Percentiles rank a stretch among this genome's conserved stretches.
Evolutionary conservation across 2,113 vertebrate genomes (phyloP).

Genomic region (Strix uralensis): DNA sequence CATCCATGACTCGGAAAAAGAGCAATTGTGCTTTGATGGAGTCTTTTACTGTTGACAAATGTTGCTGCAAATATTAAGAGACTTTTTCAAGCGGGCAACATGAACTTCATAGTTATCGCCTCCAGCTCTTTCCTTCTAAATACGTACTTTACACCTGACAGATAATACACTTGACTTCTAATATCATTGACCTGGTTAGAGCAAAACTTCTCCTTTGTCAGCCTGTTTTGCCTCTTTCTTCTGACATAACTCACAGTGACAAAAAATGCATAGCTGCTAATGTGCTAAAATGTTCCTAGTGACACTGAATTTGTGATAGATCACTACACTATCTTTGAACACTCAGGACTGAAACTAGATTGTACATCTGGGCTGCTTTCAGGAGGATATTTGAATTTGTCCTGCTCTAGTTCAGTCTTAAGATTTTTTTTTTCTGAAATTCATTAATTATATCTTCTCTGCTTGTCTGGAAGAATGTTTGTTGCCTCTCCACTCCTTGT

Average conservation of each 20-base stretch:
- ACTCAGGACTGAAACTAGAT: neutral
- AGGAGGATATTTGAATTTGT: neutral
- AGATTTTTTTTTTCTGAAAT: neutral
- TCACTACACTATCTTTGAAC: neutral
- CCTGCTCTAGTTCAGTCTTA: neutral
- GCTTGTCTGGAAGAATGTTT: neutral
- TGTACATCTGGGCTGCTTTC: neutral
- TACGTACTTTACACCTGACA: neutral
- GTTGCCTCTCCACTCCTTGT: neutral
- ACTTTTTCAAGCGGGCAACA: neutral
- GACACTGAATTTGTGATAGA: accelerated
- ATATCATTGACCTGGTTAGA: neutral
- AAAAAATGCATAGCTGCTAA: neutral
- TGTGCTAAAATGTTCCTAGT: neutral
- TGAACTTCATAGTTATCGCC: neutral
- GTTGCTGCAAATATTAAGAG: neutral
- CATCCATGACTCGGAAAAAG: neutral
- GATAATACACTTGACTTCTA: neutral
- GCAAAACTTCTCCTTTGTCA: neutral
- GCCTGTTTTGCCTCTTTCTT: neutral
- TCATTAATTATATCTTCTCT: neutral
- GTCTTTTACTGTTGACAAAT: neutral
- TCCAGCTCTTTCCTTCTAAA: neutral
- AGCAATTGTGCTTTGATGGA: neutral
- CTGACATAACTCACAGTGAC: neutral